A percentile compares a stretch with the other conserved stretches of the same genome.
Evolutionary conservation across 2,113 vertebrate genomes (phyloP).

Genomic region (Halcyon senegalensis): DNA sequence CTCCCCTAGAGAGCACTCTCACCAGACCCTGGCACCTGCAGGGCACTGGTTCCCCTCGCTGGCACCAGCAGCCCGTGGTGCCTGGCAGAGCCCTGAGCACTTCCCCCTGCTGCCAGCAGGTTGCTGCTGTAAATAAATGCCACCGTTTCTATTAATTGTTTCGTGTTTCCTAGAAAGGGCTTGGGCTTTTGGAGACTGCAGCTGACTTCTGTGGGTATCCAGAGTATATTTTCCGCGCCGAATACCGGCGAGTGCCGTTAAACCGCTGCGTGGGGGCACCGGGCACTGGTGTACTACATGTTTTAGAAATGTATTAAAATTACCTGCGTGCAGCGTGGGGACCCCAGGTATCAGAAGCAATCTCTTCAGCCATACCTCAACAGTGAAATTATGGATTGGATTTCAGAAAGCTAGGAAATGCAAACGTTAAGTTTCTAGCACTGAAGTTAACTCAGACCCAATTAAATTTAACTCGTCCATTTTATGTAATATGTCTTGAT

Average conservation of each 20-base stretch:
- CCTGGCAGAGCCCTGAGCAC: background rate
- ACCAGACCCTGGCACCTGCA: too few species aligned
- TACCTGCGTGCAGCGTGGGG: background rate
- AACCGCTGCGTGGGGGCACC: background rate
- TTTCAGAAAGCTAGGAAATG: background rate
- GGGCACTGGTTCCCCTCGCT: too few species aligned
- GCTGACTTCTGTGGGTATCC: background rate
- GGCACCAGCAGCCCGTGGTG: background rate
- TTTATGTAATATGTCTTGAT: slow-evolving; percentile 4
- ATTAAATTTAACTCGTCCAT: slow-evolving; percentile 3
- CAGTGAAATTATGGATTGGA: background rate
- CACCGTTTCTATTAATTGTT: background rate
- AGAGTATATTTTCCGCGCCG: accelerated
- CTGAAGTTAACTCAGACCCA: background rate
- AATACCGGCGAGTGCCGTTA: accelerated
- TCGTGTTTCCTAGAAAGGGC: background rate
- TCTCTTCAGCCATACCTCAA: background rate
- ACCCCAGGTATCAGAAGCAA: background rate
- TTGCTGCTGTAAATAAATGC: background rate
- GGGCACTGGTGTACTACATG: accelerated
- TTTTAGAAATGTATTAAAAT: background rate
- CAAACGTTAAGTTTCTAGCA: background rate
- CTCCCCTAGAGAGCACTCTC: background rate
- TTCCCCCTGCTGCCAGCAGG: background rate
- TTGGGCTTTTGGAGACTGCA: background rate